Evolutionary conservation across 1,140 invertebrate species (phyloP).

Genomic region (Popillia japonica): DNA sequence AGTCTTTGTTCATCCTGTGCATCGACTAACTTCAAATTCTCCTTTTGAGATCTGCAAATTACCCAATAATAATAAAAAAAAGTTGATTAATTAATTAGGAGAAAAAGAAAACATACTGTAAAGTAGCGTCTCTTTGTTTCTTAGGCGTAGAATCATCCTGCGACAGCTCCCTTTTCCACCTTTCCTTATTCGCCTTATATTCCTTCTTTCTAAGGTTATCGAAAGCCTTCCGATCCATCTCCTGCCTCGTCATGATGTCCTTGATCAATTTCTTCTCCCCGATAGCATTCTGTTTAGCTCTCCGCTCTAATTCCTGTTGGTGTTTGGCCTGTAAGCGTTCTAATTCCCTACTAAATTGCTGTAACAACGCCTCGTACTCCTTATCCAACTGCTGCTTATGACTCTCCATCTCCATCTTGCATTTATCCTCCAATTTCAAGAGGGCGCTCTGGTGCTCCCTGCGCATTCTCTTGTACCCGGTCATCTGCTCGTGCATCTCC

Average conservation of each 20-base stretch:
- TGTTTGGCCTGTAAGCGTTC: slow-evolving; percentile 84
- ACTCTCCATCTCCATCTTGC: slow-evolving; percentile 95
- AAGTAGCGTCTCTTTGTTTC: slow-evolving; percentile 87
- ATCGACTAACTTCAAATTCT: slow-evolving; percentile 90
- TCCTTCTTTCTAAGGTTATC: slow-evolving; percentile 94
- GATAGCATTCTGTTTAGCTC: slow-evolving; percentile 85
- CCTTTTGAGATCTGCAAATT: slow-evolving; percentile 82
- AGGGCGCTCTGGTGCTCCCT: slow-evolving; percentile 96
- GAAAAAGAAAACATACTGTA: slow-evolving; percentile 72
- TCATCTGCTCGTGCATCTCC: slow-evolving; percentile 99
- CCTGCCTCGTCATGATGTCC: slow-evolving; percentile 88
- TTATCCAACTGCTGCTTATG: slow-evolving; percentile 95
- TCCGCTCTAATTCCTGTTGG: slow-evolving; percentile 88
- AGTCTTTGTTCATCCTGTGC: slow-evolving; percentile 89
- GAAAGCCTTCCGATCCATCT: slow-evolving; percentile 87
- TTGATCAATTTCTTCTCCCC: slow-evolving; percentile 94
- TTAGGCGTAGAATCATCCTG: slow-evolving; percentile 93
- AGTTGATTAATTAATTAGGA: too few relatives aligned
- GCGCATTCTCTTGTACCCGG: slow-evolving; percentile 97
- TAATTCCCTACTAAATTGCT: slow-evolving; percentile 90
- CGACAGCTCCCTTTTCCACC: slow-evolving; percentile 92
- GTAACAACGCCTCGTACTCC: slow-evolving; percentile 93
- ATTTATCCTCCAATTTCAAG: slow-evolving; percentile 90
- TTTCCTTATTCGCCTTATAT: slow-evolving; percentile 97
- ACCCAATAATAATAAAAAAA: too few relatives aligned